Base-by-base conservation (phyloP, 1,140 invertebrate genomes). In the Ladona fulva region DNA sequence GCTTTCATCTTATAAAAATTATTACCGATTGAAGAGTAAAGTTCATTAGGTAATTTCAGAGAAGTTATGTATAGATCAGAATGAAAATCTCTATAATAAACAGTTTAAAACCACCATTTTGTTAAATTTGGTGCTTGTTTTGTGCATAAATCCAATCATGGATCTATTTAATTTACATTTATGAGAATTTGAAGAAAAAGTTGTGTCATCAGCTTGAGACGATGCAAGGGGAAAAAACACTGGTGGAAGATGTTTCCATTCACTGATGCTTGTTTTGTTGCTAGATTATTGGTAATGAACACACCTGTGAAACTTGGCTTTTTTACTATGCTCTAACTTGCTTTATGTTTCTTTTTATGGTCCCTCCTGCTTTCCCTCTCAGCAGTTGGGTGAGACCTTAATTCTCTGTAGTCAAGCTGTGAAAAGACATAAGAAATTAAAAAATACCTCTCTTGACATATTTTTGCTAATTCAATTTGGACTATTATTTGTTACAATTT, bases 281-380 rank as follows among this genome's bases (percentile, higher is more conserved):
- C 29, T 37, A 5, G 8, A 37, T 37, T 37, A 66, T 66, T 66
- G 52, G 12, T 66, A 66, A 66, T 66, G 52, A 66, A 66, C 52
- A 66, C 52, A 66, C 52, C 52, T 66, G 52, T 66, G 52, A 66
- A 66, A 19, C 52, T 66, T 66, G 52, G 74, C 74, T 25, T 24
- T 75, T 75, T 24, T 75, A 19, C 74, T 19, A 42, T 24, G 24
- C 19, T 25, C 78, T 78, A 80, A 78, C 77, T 80, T 37, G 79
- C 84, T 85, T 89, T 89, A 76, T 89, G 87, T 80, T 88, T 89
- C 81, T 89, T 89, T 77, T 87, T 85, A 76, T 86, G 87, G 73
- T 89, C 88, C 73, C 86, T 82, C 80, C 85, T 81, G 77, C 14
- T 77, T 75, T 29, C 80, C 80, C 12, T 78, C 80, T 88, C 87